A percentile compares a stretch with the other conserved stretches of the same genome.
Conservation (phyloP, 2,797 vertebrate species). For the Rhyacichthys aspro region DNA sequence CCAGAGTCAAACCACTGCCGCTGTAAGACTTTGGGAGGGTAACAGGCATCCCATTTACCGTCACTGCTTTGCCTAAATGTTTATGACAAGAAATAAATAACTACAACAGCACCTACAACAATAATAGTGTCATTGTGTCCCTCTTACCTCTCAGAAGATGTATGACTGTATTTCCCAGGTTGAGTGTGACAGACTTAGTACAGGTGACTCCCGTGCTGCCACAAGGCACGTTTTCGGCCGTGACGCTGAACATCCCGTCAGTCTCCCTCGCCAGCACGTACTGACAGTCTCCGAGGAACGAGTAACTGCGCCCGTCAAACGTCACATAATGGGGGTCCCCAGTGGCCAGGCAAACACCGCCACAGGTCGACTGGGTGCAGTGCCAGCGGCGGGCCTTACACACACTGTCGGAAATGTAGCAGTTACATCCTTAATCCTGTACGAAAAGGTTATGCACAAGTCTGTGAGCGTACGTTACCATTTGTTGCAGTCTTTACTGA, state of each 20-base stretch:
- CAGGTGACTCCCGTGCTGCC: constrained; percentile 88
- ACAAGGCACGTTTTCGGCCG: constrained; percentile 89
- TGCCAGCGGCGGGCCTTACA: constrained; percentile 85
- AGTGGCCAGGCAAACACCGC: constrained; percentile 86
- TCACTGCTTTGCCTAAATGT: constrained; percentile 85
- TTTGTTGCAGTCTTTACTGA: constrained; percentile 89
- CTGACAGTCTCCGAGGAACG: constrained; percentile 91
- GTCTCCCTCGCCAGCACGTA: constrained; percentile 86
- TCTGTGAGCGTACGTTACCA: constrained; percentile 76
- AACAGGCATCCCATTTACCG: constrained; percentile 86
- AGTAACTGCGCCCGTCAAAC: constrained; percentile 87
- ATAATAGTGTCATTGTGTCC: too few relatives aligned
- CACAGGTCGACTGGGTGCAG: constrained; percentile 78
- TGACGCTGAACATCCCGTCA: constrained; percentile 82
- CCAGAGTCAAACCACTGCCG: constrained; percentile 84
- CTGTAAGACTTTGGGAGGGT: constrained; percentile 85
- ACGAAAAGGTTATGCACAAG: too few relatives aligned
- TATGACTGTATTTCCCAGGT: constrained; percentile 82
- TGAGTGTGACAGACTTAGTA: constrained; percentile 88
- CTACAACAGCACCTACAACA: too few relatives aligned
- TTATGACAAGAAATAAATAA: too few relatives aligned
- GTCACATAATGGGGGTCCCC: constrained; percentile 94
- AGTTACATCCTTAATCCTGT: background rate
- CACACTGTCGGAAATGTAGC: constrained; percentile 73
- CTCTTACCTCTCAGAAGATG: constrained; percentile 88